These are phyloP conservation scores for Mesocentrotus franciscanus DNA, from an alignment of 53 echinoderm and acorn worm species.

Conservation along the genomic window DNA sequence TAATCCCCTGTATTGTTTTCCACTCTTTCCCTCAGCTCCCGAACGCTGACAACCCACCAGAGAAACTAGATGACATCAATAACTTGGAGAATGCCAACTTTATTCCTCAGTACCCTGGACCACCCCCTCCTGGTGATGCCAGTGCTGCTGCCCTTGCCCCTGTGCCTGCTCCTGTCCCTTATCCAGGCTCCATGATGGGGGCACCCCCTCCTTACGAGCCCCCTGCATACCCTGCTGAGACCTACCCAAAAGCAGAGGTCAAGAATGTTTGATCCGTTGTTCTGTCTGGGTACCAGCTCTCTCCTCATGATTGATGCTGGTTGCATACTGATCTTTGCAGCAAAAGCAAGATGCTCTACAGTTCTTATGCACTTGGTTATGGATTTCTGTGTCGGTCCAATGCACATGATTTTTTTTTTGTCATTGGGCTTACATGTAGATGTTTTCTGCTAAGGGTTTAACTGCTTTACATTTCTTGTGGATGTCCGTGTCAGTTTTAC, in stretches of 20 bases:
- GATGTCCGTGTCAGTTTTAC: neutral
- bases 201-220: conserved; percentile 55
- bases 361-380: neutral
- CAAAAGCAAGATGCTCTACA: neutral
- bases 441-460: neutral
- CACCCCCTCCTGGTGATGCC: neutral
- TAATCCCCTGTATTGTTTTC: neutral
- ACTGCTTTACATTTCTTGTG: neutral
- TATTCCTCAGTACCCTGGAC: conserved; percentile 43
- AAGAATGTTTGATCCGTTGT: neutral
- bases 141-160: neutral
- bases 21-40: neutral
- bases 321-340: neutral
- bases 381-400: neutral
- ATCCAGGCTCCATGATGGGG: conserved; percentile 1
- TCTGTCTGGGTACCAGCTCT: neutral
- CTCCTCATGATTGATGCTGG: too few species aligned
- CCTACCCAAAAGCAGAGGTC: conserved; percentile 38
- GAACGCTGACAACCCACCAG: neutral
- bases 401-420: neutral
- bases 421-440: neutral
- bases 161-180: neutral
- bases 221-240: conserved; percentile 47
- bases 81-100: conserved; percentile 61
- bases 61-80: conserved; percentile 37